These are phyloP conservation scores for Panagrolaimus sp. DNA, from an alignment of 1,140 invertebrate species.

Conservation along the genomic window DNA sequence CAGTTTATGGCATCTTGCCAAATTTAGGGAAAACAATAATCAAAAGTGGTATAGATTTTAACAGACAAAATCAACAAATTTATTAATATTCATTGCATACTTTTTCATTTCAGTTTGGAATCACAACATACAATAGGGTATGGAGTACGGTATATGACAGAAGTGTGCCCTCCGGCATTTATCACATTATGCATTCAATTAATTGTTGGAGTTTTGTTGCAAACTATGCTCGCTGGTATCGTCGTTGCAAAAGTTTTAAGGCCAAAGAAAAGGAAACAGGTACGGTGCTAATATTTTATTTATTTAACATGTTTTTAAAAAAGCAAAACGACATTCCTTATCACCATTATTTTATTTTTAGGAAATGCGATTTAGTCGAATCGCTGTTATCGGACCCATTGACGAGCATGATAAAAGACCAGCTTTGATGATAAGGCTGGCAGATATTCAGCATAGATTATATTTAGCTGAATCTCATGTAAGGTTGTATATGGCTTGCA, in stretches of 20 bases:
- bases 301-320: too few species aligned
- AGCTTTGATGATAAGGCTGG: constrained; percentile 62
- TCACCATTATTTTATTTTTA: too few species aligned
- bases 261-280: constrained; percentile 64
- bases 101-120: constrained; percentile 56
- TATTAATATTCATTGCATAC: too few species aligned
- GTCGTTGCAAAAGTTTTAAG: constrained; percentile 64
- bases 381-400: constrained; percentile 62
- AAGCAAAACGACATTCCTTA: too few species aligned
- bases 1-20: too few species aligned
- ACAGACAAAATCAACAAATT: too few species aligned
- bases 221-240: constrained; percentile 61
- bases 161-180: constrained; percentile 61
- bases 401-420: constrained; percentile 61
- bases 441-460: constrained; percentile 64
- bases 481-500: constrained; percentile 63
- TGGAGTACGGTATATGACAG: constrained; percentile 64
- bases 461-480: constrained; percentile 65
- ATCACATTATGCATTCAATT: constrained; percentile 45
- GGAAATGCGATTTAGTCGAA: constrained; percentile 62
- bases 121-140: constrained; percentile 66
- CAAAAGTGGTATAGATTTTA: too few species aligned
- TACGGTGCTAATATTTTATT: too few species aligned
- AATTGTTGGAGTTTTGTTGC: constrained; percentile 52
- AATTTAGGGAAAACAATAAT: too few species aligned